Percentiles rank a stretch among this genome's conserved stretches.
phyloP scores from a whole-genome alignment of 2,797 vertebrate genomes.

The Sebastes steindachneri region DNA sequence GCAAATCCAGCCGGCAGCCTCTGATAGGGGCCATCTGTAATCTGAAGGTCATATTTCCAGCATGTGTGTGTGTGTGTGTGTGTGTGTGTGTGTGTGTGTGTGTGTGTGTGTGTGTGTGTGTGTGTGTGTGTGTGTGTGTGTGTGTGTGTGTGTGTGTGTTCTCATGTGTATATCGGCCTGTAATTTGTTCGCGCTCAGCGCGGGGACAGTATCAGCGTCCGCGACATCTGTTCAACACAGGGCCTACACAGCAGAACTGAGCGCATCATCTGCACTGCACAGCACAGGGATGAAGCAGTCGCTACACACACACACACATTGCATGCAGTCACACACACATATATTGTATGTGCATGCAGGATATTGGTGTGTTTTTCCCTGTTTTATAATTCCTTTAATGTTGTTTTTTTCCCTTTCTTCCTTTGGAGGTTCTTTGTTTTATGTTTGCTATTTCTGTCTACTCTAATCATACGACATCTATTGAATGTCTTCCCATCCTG shows the following conservation, averaged over 20 bases:
- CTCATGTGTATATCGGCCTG: slow-evolving; percentile 31
- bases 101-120: neutral
- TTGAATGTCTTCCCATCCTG: neutral
- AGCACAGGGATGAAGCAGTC: slow-evolving; percentile 45
- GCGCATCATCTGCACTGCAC: slow-evolving; percentile 56
- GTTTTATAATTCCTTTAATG: neutral
- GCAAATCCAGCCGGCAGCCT: slow-evolving; percentile 73
- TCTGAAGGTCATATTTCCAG: slow-evolving; percentile 78
- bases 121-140: neutral
- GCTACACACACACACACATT: neutral
- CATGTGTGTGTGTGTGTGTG: neutral
- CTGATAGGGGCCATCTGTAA: slow-evolving; percentile 81
- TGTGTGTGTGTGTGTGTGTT: neutral
- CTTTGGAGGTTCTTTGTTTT: neutral
- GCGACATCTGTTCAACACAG: slow-evolving; percentile 80
- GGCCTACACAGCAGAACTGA: slow-evolving; percentile 67
- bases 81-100: neutral
- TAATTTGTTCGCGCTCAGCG: slow-evolving; percentile 73
- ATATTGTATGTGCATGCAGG: neutral
- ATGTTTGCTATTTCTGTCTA: neutral
- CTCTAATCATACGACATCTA: neutral
- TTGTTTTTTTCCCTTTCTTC: neutral
- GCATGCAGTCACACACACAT: neutral
- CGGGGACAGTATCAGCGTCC: slow-evolving; percentile 75
- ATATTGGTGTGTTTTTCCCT: neutral